A percentile compares a stretch with the other conserved stretches of the same genome.
Evolutionary conservation across 2,113 vertebrate genomes (phyloP).

Genomic region (Pygoscelis adeliae): DNA sequence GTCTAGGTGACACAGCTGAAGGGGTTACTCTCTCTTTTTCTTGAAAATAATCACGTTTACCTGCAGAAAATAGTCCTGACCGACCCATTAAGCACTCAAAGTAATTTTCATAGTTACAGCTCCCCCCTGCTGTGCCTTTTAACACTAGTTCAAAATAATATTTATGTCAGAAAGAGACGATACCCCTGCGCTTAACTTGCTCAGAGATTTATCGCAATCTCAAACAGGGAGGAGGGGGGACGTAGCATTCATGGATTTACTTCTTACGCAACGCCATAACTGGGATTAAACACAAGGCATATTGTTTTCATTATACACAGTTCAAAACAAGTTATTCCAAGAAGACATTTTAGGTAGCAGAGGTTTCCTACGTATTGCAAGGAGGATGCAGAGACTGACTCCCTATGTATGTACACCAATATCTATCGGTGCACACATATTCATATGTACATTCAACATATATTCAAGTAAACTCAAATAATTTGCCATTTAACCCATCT

Average conservation of each 20-base stretch:
- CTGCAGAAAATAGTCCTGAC: background rate
- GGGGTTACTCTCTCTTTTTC: background rate
- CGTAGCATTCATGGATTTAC: background rate
- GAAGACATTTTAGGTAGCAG: background rate
- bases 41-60: background rate
- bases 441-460: rapidly evolving
- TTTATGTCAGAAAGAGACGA: background rate
- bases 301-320: background rate
- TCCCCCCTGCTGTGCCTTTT: background rate
- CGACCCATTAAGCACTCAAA: background rate
- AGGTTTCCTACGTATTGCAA: background rate
- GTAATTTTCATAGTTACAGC: background rate
- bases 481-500: background rate
- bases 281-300: background rate
- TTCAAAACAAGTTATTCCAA: background rate
- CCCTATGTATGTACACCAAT: background rate
- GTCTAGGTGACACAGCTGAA: background rate
- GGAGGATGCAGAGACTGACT: background rate
- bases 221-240: background rate
- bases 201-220: background rate
- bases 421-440: rapidly evolving
- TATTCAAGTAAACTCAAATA: background rate
- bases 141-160: background rate
- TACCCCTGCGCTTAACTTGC: background rate
- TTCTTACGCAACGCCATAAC: background rate